phyloP scores from a whole-genome alignment of 2,113 vertebrate species.

The Blennius ocellaris region DNA sequence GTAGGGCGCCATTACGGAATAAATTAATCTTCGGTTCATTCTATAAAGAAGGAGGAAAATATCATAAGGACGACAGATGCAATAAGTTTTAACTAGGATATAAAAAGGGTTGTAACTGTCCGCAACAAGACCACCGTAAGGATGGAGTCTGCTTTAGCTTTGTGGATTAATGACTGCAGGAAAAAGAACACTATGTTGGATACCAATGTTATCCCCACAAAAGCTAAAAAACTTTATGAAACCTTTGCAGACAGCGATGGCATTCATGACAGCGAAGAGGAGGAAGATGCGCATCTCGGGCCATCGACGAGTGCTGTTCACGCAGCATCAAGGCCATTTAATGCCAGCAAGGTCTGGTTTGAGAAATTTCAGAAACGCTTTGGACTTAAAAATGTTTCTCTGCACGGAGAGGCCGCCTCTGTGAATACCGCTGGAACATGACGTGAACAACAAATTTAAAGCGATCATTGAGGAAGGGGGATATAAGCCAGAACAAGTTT shows the following conservation, averaged over 20 bases:
- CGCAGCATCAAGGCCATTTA: background rate
- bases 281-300: background rate
- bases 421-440: too few species aligned
- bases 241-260: background rate
- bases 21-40: conserved; percentile 20
- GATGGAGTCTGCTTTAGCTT: too few species aligned
- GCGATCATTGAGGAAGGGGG: conserved; percentile 6
- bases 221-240: conserved; percentile 12
- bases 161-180: conserved; percentile 4
- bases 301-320: background rate
- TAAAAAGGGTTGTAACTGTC: conserved; percentile 17
- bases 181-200: conserved; percentile 22
- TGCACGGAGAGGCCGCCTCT: too few species aligned
- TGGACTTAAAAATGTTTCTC: background rate
- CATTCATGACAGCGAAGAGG: background rate
- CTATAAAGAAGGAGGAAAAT: conserved; percentile 21
- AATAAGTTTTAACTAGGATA: conserved; percentile 12
- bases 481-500: conserved; percentile 7
- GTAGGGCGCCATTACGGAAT: conserved; percentile 25
- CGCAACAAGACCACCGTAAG: conserved; percentile 10
- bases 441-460: background rate
- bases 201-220: conserved; percentile 19
- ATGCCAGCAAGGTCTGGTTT: conserved; percentile 5
- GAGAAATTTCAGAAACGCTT: background rate
- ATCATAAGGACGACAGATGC: background rate